Evolutionary conservation across 2,888 invertebrate genomes (phyloP), one percentile per base, ranked within the genome.

Genomic region (Zaprionus bogoriensis): DNA sequence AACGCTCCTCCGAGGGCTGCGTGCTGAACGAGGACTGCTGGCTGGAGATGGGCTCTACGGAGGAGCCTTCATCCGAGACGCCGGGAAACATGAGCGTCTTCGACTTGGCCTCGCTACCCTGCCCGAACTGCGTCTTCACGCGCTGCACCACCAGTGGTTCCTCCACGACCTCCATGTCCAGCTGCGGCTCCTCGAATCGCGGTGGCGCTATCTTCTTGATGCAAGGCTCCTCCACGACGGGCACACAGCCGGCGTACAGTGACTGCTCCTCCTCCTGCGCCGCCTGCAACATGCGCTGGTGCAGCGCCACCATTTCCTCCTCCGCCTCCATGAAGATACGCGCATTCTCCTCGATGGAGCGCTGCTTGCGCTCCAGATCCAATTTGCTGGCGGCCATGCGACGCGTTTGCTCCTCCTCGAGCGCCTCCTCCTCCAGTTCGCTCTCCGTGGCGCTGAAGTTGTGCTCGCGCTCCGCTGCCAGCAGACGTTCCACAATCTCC

Each of bases 51-150:
- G 90, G 90, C 12, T 89, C 90, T 5, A 83, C 46, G 2, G 90
- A 89, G n/a, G 89, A 87, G 0, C 87, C 84, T 38, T 91, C 90
- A 59, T 90, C 91, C 2, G 89, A 89, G 1, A 87, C 75, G 2
- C 84, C 76, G 1, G 89, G 89, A 51, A 90, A 90, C n/a, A 74
- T 77, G 0, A 89, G 48, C 0, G 88, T 67, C 53, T 88, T 89
- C 1, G 88, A 75, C 27, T 78, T 80, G 1, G 79, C 60, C 4
- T 77, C 61, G 22, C 80, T 74, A 1, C 78, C 78, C 54, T 90
- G 91, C 0, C 89, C 89, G 10, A 88, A 79, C 48, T 90, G 91
- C 0, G 90, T 90, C 52, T 91, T 91, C 0, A 90, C 89, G 0
- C 86, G 83, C 23, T 84, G 87, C 36, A 79, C 71, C 4, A 80